Evolutionary conservation across 2,113 vertebrate species (phyloP).

Genomic region (Aythya baeri): DNA sequence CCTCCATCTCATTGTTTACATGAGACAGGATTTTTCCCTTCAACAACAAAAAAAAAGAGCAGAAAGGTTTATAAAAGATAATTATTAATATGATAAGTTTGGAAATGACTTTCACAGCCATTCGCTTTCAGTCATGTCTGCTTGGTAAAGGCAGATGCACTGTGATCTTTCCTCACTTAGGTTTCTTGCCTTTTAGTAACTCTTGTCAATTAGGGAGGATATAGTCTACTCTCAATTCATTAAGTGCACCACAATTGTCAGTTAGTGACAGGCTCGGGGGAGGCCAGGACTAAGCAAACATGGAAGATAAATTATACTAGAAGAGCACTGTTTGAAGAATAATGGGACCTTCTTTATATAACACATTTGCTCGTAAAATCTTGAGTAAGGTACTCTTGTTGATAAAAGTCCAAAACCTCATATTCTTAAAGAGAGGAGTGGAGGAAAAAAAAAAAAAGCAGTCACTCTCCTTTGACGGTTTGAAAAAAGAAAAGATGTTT

Average conservation of each 20-base stretch:
- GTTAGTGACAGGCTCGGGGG: slow-evolving; percentile 40
- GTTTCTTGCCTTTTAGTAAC: slow-evolving; percentile 49
- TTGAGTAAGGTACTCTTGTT: not conserved
- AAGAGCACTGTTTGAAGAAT: not conserved
- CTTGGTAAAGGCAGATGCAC: slow-evolving; percentile 11
- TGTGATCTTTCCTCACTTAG: slow-evolving; percentile 33
- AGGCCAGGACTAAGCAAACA: not conserved
- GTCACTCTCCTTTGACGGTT: slow-evolving; percentile 79
- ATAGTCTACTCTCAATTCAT: slow-evolving; percentile 54
- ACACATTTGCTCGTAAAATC: slow-evolving; percentile 9
- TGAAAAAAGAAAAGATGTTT: slow-evolving; percentile 85
- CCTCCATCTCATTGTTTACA: not conserved
- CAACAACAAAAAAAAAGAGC: not conserved
- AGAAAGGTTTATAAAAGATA: not conserved
- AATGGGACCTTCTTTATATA: not conserved
- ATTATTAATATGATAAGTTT: slow-evolving; percentile 20
- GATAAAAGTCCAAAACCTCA: slow-evolving; percentile 54
- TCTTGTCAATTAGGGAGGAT: slow-evolving; percentile 57
- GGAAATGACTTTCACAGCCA: slow-evolving; percentile 22
- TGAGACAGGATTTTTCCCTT: not conserved
- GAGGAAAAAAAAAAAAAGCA: slow-evolving; percentile 56
- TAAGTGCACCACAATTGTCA: slow-evolving; percentile 51
- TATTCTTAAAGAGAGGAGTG: slow-evolving; percentile 46
- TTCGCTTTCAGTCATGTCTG: slow-evolving; percentile 11
- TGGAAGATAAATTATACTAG: not conserved